Evolutionary conservation across 2,888 invertebrate genomes (phyloP), one percentile per base, ranked within the genome.

Genomic region (Cinara cedri): DNA sequence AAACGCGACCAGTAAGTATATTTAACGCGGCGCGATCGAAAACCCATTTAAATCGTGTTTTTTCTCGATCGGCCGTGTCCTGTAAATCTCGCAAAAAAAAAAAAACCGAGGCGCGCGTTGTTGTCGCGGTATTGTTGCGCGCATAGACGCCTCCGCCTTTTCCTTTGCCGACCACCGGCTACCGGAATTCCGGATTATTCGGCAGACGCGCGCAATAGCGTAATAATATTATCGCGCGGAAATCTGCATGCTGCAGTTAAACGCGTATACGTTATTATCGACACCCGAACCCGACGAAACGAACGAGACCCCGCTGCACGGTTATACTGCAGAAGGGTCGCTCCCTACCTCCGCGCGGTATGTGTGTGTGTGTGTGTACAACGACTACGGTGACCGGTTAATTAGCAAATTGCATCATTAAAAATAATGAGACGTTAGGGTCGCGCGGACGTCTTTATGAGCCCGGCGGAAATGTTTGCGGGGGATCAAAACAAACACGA

Each of bases 321-420:
- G n/a, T n/a, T n/a, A n/a, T 44, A 54, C 42, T 44, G 1, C n/a
- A 60, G 75, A 11, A 68, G 76, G 76, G 76, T 78, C 49, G 76
- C 76, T 78, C 76, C 76, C 76, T 68, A n/a, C n/a, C 34, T 34
- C 34, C 6, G 34, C 26, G 49, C 57, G 21, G 34, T 21, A 46
- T 78, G 49, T 68, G 34, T n/a, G n/a, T n/a, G n/a, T n/a, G n/a
- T n/a, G n/a, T n/a, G n/a, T n/a, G 6, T 34, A 34, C 34, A 34
- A 3, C 3, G 3, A 34, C 34, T 6, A 78, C 16, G 55, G 66
- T 78, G 68, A 78, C 76, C 76, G 49, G 76, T 78, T 78, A 78
- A 78, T 78, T 78, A 78, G 68, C 34, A 78, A 78, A 78, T 78
- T 66, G 76, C 76, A 78, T 78, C 76, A 68, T 78, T 78, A 78